phyloP scores from a whole-genome alignment of 2,797 vertebrate species.

The Mastacembelus armatus region DNA sequence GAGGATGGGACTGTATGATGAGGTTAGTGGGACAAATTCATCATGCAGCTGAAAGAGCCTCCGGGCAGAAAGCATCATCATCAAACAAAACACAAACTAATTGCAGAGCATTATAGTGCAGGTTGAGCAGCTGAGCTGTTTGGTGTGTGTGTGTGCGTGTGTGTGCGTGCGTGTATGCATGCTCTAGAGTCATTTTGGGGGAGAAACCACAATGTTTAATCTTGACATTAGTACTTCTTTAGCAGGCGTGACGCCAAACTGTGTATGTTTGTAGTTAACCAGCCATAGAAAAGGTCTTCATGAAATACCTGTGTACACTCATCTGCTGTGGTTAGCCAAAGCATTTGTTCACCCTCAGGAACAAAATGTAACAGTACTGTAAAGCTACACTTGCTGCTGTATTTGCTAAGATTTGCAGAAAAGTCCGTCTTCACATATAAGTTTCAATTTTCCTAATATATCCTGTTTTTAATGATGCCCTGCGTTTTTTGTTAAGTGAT shows the following conservation, averaged over 20 bases:
- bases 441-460: slow-evolving; percentile 24
- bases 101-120: slow-evolving; percentile 73
- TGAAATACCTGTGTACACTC: slow-evolving; percentile 59
- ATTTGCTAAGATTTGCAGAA: slow-evolving; percentile 11
- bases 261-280: slow-evolving; percentile 69
- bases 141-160: slow-evolving; percentile 55
- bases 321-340: slow-evolving; percentile 1
- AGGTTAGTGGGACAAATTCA: slow-evolving; percentile 72
- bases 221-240: slow-evolving; percentile 68
- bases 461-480: slow-evolving; percentile 21
- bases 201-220: slow-evolving; percentile 80
- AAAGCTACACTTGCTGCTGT: slow-evolving; percentile 15
- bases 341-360: no score
- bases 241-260: slow-evolving; percentile 50
- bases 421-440: slow-evolving; percentile 24
- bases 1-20: slow-evolving; percentile 45
- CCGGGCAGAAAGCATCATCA: slow-evolving; percentile 64
- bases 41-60: slow-evolving; percentile 60
- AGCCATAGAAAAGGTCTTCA: slow-evolving; percentile 58
- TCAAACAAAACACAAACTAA: slow-evolving; percentile 80
- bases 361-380: slow-evolving; percentile 8
- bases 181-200: slow-evolving; percentile 58
- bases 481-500: slow-evolving; percentile 28
- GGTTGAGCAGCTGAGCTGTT: slow-evolving; percentile 63
- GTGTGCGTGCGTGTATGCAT: slow-evolving; percentile 28